Conservation (phyloP, 2,888 invertebrate genomes). For the Bruchidius siliquastri region DNA sequence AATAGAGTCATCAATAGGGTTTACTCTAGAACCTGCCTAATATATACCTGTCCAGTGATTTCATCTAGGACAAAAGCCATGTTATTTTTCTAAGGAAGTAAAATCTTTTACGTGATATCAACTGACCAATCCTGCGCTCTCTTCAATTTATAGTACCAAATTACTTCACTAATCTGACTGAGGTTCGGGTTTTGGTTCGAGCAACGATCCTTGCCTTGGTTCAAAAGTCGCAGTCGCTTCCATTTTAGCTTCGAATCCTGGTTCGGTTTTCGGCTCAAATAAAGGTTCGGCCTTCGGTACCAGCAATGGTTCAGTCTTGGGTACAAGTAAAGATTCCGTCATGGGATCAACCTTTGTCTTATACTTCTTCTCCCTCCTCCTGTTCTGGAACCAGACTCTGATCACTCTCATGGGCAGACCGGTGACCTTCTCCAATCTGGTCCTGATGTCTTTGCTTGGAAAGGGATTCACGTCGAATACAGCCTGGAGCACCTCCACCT, state of each 20-base stretch:
- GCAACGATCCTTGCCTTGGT: neutral
- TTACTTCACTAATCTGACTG: neutral
- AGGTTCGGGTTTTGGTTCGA: neutral
- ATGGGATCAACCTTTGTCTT: neutral
- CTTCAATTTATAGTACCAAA: too few species aligned
- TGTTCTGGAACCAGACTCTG: constrained; percentile 21
- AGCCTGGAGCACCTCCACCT: constrained; percentile 12
- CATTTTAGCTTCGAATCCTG: neutral
- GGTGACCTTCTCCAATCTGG: constrained; percentile 14
- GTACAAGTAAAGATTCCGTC: neutral
- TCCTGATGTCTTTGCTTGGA: constrained; percentile 9
- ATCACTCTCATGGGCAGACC: constrained; percentile 17
- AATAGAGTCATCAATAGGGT: too few species aligned
- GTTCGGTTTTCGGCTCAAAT: neutral
- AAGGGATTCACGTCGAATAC: constrained; percentile 15
- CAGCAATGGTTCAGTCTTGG: neutral
- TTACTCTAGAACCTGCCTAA: too few species aligned
- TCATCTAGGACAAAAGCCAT: too few species aligned
- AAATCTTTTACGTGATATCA: too few species aligned
- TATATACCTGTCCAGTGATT: too few species aligned
- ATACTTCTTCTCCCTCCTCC: constrained; percentile 16
- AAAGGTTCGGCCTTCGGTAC: neutral
- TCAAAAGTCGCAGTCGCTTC: neutral
- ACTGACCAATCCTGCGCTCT: too few species aligned
- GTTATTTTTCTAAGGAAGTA: too few species aligned